Conservation (phyloP, 2,113 vertebrate genomes). For the Aphyosemion australe region DNA sequence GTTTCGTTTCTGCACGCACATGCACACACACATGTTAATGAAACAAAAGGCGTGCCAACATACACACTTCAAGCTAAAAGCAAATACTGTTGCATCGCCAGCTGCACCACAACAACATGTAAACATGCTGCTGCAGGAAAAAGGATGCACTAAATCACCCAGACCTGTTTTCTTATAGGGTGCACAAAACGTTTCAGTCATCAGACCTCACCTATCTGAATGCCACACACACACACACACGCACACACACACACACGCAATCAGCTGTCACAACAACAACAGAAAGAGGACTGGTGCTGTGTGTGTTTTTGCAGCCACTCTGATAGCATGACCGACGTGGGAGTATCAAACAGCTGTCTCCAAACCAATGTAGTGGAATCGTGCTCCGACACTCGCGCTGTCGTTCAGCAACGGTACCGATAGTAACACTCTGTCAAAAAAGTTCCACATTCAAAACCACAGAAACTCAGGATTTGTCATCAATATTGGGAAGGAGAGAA, state of each 20-base stretch:
- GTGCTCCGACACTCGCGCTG: constrained; percentile 16
- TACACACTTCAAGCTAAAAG: constrained; percentile 5
- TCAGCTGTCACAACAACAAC: constrained; percentile 25
- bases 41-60: constrained; percentile 18
- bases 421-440: constrained; percentile 70
- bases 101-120: background rate
- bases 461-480: constrained; percentile 65
- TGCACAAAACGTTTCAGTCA: constrained; percentile 20
- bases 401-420: constrained; percentile 44
- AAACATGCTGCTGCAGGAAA: background rate
- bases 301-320: constrained; percentile 17
- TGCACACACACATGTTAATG: constrained; percentile 13
- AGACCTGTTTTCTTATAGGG: constrained; percentile 15
- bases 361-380: constrained; percentile 31
- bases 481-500: constrained; percentile 50
- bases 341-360: constrained; percentile 67
- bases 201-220: constrained; percentile 24
- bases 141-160: constrained; percentile 25
- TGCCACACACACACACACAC: constrained; percentile 5
- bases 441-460: constrained; percentile 57
- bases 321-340: constrained; percentile 50
- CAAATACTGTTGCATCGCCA: background rate
- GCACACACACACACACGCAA: constrained; percentile 5
- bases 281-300: background rate
- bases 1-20: constrained; percentile 33